A percentile compares a stretch with the other conserved stretches of the same genome.
Conservation (phyloP, 92 coral and sea anemone genomes). For the Montipora capitata region DNA sequence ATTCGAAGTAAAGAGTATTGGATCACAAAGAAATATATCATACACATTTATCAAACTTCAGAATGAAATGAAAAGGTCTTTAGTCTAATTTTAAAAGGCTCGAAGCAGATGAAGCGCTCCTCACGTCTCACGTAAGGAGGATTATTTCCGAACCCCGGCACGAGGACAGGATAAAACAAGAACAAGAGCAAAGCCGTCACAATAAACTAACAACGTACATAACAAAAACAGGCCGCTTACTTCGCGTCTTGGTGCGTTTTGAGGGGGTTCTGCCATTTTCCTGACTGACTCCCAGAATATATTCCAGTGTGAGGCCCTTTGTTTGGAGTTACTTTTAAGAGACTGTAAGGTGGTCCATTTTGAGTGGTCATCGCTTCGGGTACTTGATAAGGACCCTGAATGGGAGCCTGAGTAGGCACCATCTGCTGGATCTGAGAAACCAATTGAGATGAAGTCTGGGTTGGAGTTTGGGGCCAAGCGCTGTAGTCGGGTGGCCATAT, state of each 20-base stretch:
- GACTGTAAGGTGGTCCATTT: not conserved
- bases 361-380: slow-evolving; percentile 8
- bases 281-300: not conserved
- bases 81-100: too few relatives aligned
- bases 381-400: slow-evolving; percentile 36
- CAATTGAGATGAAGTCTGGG: slow-evolving; percentile 19
- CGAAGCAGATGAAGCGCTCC: too few relatives aligned
- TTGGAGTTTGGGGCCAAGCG: slow-evolving; percentile 49
- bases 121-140: too few relatives aligned
- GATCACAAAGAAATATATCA: too few relatives aligned
- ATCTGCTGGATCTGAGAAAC: slow-evolving; percentile 13
- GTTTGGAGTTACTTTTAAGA: not conserved
- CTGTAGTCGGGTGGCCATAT: slow-evolving; percentile 47
- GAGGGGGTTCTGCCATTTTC: not conserved
- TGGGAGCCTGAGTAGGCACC: not conserved
- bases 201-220: too few relatives aligned
- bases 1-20: too few relatives aligned
- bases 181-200: too few relatives aligned
- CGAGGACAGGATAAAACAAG: too few relatives aligned
- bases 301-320: not conserved
- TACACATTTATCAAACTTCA: too few relatives aligned
- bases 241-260: not conserved
- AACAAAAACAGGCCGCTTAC: not conserved
- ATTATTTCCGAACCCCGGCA: too few relatives aligned
- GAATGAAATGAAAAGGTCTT: too few relatives aligned